A percentile compares a stretch with the other conserved stretches of the same genome.
phyloP scores from a whole-genome alignment of 1,140 invertebrate genomes.

The Drosophila ercepeae region DNA sequence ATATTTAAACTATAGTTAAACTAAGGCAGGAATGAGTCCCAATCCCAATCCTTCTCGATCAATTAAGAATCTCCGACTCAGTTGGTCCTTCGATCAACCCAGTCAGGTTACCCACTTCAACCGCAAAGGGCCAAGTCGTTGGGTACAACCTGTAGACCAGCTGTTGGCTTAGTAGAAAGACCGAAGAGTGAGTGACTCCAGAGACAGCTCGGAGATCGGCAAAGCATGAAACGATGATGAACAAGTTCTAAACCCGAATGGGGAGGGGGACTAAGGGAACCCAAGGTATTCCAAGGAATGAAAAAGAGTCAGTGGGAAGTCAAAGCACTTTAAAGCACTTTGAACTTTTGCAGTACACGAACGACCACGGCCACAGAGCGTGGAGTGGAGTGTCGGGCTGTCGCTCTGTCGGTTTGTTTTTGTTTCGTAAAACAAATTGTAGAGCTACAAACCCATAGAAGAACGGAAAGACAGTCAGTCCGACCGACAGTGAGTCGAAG shows the following conservation, averaged over 20 bases:
- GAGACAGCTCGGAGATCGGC: constrained; percentile 26
- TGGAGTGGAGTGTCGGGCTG: constrained; percentile 5
- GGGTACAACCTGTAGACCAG: constrained; percentile 42
- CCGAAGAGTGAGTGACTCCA: constrained; percentile 15
- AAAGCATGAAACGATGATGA: constrained; percentile 52
- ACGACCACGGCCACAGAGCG: too few species aligned
- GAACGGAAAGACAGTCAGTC: constrained; percentile 2
- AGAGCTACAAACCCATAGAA: too few species aligned
- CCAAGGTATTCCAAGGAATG: constrained; percentile 12
- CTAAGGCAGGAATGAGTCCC: too few species aligned
- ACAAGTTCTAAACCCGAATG: constrained; percentile 27
- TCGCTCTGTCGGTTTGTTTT: constrained; percentile 16
- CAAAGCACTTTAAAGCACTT: constrained; percentile 77
- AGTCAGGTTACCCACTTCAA: constrained; percentile 28
- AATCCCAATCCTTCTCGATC: too few species aligned
- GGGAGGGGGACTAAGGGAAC: neutral
- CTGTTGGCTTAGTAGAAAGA: neutral
- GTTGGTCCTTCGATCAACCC: constrained; percentile 4
- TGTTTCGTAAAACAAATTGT: constrained; percentile 31
- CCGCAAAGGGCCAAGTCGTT: constrained; percentile 37
- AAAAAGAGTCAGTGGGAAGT: constrained; percentile 50
- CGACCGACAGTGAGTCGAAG: neutral
- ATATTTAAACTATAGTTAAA: too few species aligned
- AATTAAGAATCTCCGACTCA: neutral
- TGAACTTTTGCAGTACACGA: constrained; percentile 48